These are phyloP conservation scores for Triplophysa rosa DNA, from an alignment of 2,113 vertebrate genomes.

Conservation along the genomic window DNA sequence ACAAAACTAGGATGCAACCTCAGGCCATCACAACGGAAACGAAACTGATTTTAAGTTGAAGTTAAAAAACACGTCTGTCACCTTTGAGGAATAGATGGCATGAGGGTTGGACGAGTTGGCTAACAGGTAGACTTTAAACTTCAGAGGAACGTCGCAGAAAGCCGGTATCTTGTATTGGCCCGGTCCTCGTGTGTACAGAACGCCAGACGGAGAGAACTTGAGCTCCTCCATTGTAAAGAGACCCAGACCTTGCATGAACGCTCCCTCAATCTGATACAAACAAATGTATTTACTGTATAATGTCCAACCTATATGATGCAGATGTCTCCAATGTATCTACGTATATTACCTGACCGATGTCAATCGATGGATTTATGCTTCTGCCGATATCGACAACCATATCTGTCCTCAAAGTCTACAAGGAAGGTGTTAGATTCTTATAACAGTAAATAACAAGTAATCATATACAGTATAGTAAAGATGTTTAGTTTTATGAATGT, in stretches of 20 bases:
- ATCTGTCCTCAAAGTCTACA: slow-evolving; percentile 83
- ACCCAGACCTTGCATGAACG: slow-evolving; percentile 83
- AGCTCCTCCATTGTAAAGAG: slow-evolving; percentile 84
- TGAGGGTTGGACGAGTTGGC: slow-evolving; percentile 73
- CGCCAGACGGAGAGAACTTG: slow-evolving; percentile 79
- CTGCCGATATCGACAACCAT: slow-evolving; percentile 79
- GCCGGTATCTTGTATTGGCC: slow-evolving; percentile 85
- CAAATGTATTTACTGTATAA: background rate
- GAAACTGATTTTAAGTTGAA: background rate
- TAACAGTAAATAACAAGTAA: background rate
- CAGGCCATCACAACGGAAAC: background rate
- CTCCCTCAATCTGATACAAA: slow-evolving; percentile 80
- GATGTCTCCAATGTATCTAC: background rate
- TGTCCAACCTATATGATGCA: background rate
- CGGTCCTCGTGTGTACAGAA: slow-evolving; percentile 77
- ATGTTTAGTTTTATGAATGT: background rate
- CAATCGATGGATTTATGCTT: slow-evolving; percentile 86
- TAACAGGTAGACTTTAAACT: slow-evolving; percentile 79
- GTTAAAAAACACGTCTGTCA: slow-evolving; percentile 36
- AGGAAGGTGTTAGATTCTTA: background rate
- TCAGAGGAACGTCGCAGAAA: slow-evolving; percentile 81
- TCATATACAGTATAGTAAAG: background rate
- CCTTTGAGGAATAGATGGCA: slow-evolving; percentile 88
- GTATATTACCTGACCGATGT: slow-evolving; percentile 83
- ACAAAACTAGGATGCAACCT: background rate